These are phyloP conservation scores for Scarus forsteni DNA, from an alignment of 2,797 vertebrate species.

Conservation along the genomic window DNA sequence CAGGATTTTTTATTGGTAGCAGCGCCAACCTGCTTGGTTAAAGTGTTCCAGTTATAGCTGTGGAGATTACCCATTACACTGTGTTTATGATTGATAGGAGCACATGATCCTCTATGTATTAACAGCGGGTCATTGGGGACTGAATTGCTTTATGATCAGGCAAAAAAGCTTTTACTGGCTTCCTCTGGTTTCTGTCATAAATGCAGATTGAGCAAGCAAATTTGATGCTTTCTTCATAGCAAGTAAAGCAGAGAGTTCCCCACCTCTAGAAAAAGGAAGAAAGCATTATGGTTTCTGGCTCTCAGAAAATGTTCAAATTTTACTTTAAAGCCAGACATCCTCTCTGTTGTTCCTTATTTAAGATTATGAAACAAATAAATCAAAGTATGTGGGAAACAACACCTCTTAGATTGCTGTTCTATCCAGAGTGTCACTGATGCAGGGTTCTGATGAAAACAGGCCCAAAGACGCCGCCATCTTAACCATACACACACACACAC, in stretches of 20 bases:
- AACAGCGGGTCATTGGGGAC: conserved; percentile 45
- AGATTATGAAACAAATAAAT: conserved; percentile 40
- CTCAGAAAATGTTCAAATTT: conserved; percentile 10
- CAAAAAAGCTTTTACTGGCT: conserved; percentile 48
- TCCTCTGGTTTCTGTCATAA: conserved; percentile 31
- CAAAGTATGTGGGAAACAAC: conserved; percentile 76
- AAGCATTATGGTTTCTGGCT: conserved; percentile 15
- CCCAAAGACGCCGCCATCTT: conserved; percentile 53
- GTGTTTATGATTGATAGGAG: conserved; percentile 77
- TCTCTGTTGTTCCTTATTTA: conserved; percentile 16
- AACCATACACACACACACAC: conserved; percentile 24
- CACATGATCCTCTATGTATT: conserved; percentile 71
- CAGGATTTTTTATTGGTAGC: conserved; percentile 39
- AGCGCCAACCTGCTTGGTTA: conserved; percentile 20
- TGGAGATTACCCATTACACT: conserved; percentile 55
- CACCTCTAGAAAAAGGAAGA: conserved; percentile 35
- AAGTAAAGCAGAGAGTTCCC: conserved; percentile 7
- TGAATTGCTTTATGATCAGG: conserved; percentile 63
- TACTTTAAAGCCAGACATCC: conserved; percentile 5
- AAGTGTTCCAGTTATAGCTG: conserved; percentile 48
- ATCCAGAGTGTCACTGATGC: conserved; percentile 63
- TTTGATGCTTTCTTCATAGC: conserved; percentile 26
- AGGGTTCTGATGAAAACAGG: conserved; percentile 40
- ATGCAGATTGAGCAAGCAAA: conserved; percentile 26
- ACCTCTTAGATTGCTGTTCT: conserved; percentile 48